These are phyloP conservation scores for Cranoglanis bouderius DNA, from an alignment of 2,113 vertebrate genomes.

Conservation along the genomic window DNA sequence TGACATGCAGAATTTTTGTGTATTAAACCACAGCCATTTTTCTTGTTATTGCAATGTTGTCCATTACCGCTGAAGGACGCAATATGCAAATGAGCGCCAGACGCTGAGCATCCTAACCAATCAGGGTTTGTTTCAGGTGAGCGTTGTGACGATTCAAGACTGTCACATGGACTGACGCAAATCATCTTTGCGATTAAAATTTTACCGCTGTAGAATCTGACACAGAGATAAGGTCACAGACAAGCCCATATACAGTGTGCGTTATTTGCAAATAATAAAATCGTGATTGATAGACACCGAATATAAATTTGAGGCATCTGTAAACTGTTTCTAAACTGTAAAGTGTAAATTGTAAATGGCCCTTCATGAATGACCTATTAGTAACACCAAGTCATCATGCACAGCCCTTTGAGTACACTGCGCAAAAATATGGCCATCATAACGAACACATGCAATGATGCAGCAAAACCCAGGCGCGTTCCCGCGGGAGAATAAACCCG, in stretches of 20 bases:
- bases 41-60: not conserved
- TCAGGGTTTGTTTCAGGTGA: not conserved
- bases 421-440: slow-evolving; percentile 13
- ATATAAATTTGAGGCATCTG: not conserved
- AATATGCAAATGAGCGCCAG: not conserved
- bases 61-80: not conserved
- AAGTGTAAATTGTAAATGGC: not conserved
- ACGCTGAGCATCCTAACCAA: not conserved
- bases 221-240: not conserved
- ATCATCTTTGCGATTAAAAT: not conserved
- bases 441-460: slow-evolving; percentile 12
- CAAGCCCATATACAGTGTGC: not conserved
- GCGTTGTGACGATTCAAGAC: not conserved
- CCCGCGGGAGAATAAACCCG: not conserved
- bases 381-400: not conserved
- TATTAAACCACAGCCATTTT: not conserved
- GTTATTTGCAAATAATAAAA: not conserved
- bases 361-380: not conserved
- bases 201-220: not conserved
- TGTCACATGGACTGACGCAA: not conserved
- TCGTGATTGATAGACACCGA: not conserved
- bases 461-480: slow-evolving; percentile 26
- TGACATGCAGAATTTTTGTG: not conserved
- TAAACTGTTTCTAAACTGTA: not conserved
- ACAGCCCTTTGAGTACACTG: not conserved